Conservation (phyloP, 2,113 vertebrate genomes). For the Blennius ocellaris region DNA sequence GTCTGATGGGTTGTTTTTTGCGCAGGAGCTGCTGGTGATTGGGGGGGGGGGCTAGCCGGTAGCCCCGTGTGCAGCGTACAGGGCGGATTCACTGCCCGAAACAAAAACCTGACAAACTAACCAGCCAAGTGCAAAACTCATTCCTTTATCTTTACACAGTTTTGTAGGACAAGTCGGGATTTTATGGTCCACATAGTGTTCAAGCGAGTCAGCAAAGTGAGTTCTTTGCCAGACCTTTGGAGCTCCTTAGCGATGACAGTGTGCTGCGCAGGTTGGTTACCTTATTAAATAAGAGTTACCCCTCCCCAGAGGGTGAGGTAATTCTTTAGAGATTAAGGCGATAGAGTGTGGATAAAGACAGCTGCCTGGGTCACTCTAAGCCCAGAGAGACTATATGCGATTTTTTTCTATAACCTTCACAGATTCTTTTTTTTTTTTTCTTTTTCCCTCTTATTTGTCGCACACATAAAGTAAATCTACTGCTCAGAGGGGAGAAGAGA, state of each 20-base stretch:
- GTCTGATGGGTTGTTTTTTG: too few species aligned
- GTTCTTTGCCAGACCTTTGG: not conserved
- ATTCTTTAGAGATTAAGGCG: conserved; percentile 68
- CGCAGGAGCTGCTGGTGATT: too few species aligned
- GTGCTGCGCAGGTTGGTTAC: conserved; percentile 35
- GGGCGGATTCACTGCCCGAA: too few species aligned
- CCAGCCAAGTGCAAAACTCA: too few species aligned
- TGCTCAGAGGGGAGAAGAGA: conserved; percentile 27
- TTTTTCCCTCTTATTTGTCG: not conserved
- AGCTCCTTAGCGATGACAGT: conserved; percentile 35
- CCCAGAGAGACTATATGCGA: conserved; percentile 8
- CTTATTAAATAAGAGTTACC: conserved; percentile 58
- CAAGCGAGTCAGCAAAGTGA: conserved; percentile 5
- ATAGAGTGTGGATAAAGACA: conserved; percentile 59
- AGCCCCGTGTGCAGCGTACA: too few species aligned
- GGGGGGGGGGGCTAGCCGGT: too few species aligned
- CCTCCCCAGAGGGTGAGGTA: conserved; percentile 38
- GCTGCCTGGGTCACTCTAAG: conserved; percentile 24
- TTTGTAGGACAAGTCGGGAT: conserved; percentile 9
- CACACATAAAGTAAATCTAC: conserved; percentile 7
- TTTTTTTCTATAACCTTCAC: conserved; percentile 40
- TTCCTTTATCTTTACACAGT: not conserved
- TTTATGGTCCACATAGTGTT: conserved; percentile 9
- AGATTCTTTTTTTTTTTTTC: conserved; percentile 12
- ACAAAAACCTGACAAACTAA: too few species aligned